Percentiles rank a stretch among this genome's conserved stretches.
Conservation (phyloP, 2,113 vertebrate genomes). For the Archilochus colubris region DNA sequence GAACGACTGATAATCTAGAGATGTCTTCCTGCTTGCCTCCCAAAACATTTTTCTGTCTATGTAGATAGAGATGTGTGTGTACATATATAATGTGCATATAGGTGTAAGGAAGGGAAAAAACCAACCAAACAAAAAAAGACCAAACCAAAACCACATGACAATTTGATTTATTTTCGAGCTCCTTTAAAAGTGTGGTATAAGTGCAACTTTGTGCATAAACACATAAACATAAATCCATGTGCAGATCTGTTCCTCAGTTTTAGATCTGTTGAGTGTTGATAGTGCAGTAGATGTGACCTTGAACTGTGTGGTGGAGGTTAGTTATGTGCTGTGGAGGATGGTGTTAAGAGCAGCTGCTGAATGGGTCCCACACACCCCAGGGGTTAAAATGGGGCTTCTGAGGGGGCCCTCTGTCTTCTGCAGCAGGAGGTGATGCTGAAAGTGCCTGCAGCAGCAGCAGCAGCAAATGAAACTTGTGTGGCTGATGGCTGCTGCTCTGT, state of each 20-base stretch:
- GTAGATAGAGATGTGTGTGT: not conserved
- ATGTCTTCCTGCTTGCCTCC: not conserved
- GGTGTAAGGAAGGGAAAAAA: too few species aligned
- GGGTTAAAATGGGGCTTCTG: not conserved
- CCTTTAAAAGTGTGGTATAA: not conserved
- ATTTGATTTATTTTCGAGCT: not conserved
- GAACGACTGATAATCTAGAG: not conserved
- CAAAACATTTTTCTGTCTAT: not conserved
- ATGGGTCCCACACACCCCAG: rapidly evolving
- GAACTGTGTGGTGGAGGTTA: not conserved
- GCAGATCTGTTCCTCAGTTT: not conserved
- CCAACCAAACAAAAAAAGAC: too few species aligned
- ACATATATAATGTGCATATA: too few species aligned
- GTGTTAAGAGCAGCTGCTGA: not conserved
- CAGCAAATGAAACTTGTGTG: not conserved
- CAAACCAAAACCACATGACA: too few species aligned
- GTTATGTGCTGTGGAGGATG: not conserved
- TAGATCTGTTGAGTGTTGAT: not conserved
- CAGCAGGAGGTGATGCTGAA: not conserved
- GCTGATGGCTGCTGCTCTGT: not conserved
- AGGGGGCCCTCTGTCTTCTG: not conserved
- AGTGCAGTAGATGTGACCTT: not conserved
- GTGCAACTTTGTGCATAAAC: rapidly evolving
- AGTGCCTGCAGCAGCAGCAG: not conserved
- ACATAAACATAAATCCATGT: rapidly evolving